Conservation (phyloP, 2,113 vertebrate genomes). For the Myxocyprinus asiaticus region DNA sequence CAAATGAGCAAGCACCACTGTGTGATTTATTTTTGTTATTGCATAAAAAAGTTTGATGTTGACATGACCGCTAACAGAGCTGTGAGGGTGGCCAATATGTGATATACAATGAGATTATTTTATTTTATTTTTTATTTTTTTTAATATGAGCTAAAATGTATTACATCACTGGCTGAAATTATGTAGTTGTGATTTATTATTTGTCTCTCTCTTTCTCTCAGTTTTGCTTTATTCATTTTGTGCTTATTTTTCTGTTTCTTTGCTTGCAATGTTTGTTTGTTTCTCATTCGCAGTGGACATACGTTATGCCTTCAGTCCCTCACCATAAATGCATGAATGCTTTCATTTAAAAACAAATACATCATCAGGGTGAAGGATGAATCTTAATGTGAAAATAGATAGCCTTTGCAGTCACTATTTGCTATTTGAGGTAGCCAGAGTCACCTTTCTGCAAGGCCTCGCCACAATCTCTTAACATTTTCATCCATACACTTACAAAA, state of each 20-base stretch:
- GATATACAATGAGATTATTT: background rate
- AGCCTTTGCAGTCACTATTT: background rate
- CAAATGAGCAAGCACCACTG: background rate
- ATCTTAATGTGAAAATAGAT: background rate
- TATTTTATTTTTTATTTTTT: background rate
- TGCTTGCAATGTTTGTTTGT: no score
- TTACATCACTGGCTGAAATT: background rate
- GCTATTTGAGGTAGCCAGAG: no score
- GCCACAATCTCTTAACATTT: no score
- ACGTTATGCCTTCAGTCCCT: background rate
- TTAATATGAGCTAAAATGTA: background rate
- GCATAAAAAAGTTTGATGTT: background rate
- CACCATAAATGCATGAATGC: background rate
- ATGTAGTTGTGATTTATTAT: background rate
- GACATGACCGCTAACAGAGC: background rate
- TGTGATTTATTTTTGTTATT: conserved; percentile 3
- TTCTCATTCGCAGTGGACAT: background rate
- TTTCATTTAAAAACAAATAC: background rate
- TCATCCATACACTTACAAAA: no score
- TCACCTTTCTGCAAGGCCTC: no score
- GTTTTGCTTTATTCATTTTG: background rate
- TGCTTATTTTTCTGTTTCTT: no score
- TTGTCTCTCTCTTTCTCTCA: background rate
- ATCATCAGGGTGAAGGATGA: background rate
- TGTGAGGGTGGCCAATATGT: background rate